These are phyloP conservation scores for Colossoma macropomum DNA, from an alignment of 2,113 vertebrate genomes.

Conservation along the genomic window DNA sequence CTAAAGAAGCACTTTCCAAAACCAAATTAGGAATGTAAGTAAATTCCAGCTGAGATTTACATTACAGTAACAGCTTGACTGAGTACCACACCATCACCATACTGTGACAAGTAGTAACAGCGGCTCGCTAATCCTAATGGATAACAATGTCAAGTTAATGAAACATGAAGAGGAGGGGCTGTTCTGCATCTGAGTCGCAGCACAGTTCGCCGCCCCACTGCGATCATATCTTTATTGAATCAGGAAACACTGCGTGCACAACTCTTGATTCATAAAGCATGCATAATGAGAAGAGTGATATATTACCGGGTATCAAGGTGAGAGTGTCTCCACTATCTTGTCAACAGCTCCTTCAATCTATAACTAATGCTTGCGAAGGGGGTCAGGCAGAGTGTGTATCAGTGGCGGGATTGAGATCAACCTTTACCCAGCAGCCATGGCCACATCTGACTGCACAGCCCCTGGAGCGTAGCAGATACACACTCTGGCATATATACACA, in stretches of 20 bases:
- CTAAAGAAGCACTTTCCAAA: neutral
- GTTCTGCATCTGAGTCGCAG: slow-evolving; percentile 31
- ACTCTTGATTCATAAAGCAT: slow-evolving; percentile 44
- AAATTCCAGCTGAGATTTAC: neutral
- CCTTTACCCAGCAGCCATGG: slow-evolving; percentile 45
- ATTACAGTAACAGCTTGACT: neutral
- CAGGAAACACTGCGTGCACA: slow-evolving; percentile 33
- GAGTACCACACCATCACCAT: neutral
- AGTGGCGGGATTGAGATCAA: slow-evolving; percentile 30
- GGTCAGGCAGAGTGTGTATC: slow-evolving; percentile 17
- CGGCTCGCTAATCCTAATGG: slow-evolving; percentile 15
- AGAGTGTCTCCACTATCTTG: slow-evolving; percentile 24
- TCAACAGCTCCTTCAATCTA: slow-evolving; percentile 22
- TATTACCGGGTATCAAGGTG: slow-evolving; percentile 41
- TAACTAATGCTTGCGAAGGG: slow-evolving; percentile 24
- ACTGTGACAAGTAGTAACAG: neutral
- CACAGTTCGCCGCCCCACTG: slow-evolving; percentile 21
- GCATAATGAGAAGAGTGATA: slow-evolving; percentile 25
- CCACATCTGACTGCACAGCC: slow-evolving; percentile 35
- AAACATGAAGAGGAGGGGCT: slow-evolving; percentile 33
- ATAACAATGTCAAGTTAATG: slow-evolving; percentile 26
- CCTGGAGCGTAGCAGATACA: slow-evolving; percentile 29
- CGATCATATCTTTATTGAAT: slow-evolving; percentile 35
- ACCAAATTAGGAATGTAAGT: neutral
- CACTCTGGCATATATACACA: slow-evolving; percentile 12